Evolutionary conservation across 2,888 invertebrate species (phyloP), one percentile per base, ranked within the genome.

Genomic region (Campoplex capitator): DNA sequence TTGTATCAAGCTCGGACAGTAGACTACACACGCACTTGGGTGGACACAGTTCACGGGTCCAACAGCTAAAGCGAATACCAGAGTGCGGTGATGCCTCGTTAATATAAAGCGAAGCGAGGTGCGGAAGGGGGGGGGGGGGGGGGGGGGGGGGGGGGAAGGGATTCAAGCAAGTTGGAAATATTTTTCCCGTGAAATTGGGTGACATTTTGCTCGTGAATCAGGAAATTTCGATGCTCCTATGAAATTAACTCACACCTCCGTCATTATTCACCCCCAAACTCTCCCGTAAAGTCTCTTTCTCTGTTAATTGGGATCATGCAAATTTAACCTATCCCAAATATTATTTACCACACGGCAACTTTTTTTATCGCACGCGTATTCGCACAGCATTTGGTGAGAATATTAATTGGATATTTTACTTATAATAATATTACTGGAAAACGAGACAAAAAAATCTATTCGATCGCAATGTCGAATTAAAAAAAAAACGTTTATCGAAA

Each of bases 11-110:
- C 68, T 78, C 11, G 80, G 56, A 51, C 62, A 28, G 73, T 80
- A 45, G 71, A 62, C 80, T 51, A 62, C 80, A 62, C 73, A 35
- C 77, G 77, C 65, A n/a, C n/a, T 62, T 16, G n/a, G 62, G 3
- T 62, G 51, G 16, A 38, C 80, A 62, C 62, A 71, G 48, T 62
- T 80, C 58, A 23, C 71, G 62, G 71, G 35, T 77, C 35, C 13
- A 48, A 51, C 71, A 32, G 58, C 42, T 3, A 48, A 56, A 70
- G 62, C 32, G 79, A 68, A 78, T 51, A 68, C 23, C 38, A 48
- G 65, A 67, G 78, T 23, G 67, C 32, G 51, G 54, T 54, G 56
- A 42, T 56, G 78, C 56, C 78, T 79, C 68, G 70, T 70, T 78
- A 62, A 62, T 62, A 78, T 70, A 54, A 54, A 70, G 42, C 45